Conservation (phyloP, 2,113 vertebrate genomes). For the Varanus komodoensis region DNA sequence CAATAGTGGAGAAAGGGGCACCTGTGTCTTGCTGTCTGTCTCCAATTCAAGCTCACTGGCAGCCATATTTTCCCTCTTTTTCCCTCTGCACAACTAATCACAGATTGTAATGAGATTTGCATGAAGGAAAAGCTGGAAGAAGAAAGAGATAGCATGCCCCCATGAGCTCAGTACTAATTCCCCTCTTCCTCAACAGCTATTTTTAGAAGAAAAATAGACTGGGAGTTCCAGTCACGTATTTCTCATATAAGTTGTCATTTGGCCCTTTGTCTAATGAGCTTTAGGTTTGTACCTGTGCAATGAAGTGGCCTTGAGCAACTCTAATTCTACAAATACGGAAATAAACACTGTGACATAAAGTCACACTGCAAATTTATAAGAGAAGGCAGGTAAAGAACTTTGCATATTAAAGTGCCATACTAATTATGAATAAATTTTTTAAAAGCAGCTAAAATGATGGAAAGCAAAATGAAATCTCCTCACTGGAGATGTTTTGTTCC, state of each 20-base stretch:
- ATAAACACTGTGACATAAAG: conserved; percentile 8
- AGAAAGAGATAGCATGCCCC: neutral
- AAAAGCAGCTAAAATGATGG: conserved; percentile 41
- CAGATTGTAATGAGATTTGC: neutral
- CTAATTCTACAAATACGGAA: neutral
- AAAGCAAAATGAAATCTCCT: conserved; percentile 30
- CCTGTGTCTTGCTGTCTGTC: neutral
- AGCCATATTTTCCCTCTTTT: neutral
- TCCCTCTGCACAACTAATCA: neutral
- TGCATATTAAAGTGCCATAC: conserved; percentile 3
- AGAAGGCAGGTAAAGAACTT: neutral
- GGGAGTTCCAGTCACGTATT: no score
- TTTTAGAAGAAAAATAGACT: neutral
- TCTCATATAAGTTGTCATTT: neutral
- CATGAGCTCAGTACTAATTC: neutral
- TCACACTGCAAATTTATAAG: neutral
- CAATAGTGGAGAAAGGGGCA: neutral
- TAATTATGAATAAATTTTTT: conserved; percentile 38
- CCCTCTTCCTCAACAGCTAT: neutral
- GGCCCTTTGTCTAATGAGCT: neutral
- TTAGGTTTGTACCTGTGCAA: neutral
- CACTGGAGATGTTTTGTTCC: conserved; percentile 51
- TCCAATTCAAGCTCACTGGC: neutral
- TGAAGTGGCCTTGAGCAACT: neutral
- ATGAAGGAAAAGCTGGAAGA: neutral